Evolutionary conservation across 2,797 vertebrate genomes (phyloP), one percentile per base, ranked within the genome.

Genomic region (Danio tinwini): DNA sequence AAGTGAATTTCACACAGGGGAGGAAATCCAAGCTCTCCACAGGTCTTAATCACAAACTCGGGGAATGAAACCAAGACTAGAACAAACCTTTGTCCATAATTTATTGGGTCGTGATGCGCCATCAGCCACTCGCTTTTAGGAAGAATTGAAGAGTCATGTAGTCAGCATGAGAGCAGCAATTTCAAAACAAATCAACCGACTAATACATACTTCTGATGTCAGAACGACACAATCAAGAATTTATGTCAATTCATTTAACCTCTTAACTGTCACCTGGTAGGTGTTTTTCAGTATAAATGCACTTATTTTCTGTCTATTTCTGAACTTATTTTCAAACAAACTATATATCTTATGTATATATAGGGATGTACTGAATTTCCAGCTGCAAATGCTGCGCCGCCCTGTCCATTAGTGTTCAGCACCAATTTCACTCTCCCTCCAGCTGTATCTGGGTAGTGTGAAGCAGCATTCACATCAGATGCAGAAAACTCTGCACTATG

Each of bases 11-110:
- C 19, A 81, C n/a, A 73, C 45, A 78, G 52, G 64, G 55, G 16
- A 21, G 74, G 79, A 42, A 52, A 67, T 69, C 71, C 59, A 68
- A n/a, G 61, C 62, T 70, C 64, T 59, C 53, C 47, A 73, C 40
- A 74, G 56, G 70, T 74, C 37, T 29, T 50, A 63, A 86, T 79
- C 87, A 85, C 79, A 85, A 77, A 86, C 71, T 81, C 73, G 82
- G 61, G 58, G 76, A 85, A 82, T 78, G 74, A 85, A 88, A 85
- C 82, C 70, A 86, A 79, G 87, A 85, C 76, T 81, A 81, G 87
- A 93, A 97, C 97, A 95, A 96, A 98, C 96, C 96, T 98, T 97
- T 88, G 95, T 97, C 96, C 97, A 98, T 86, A 96, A 94, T 92
- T 97, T 97, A 87, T 93, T 96, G 88, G 95, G 96, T 88, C 94